Evolutionary conservation across 23 tunicate genomes (phyloP), one percentile per base, ranked within the genome.

Genomic region (Aplidium turbinatum): DNA sequence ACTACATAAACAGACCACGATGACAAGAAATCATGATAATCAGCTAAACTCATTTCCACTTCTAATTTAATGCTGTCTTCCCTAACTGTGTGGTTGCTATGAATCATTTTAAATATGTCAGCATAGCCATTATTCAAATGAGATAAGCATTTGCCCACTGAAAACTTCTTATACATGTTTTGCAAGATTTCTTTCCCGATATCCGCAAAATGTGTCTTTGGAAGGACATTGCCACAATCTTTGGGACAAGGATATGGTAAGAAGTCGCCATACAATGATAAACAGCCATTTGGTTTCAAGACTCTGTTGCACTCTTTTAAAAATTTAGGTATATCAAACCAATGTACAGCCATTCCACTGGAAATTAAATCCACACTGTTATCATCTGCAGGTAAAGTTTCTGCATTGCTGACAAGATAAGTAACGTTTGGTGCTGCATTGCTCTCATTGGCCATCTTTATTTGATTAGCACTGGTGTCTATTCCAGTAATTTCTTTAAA

Each of bases 1-100:
- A 35, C 70, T 42, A 69, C 77, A 39, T 80, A 80, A 5, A 68
- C 63, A 7, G 85, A 80, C 85, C 85, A 80, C 2, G 85, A 69
- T 2, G 85, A 69, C 18, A 80, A 56, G 30, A 5, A 80, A 39
- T 35, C 3, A 16, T 30, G 28, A 2, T 69, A 38, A 18, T 57
- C 69, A 56, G 55, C 18, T 27, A 80, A 19, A 21, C 28, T 80
- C 69, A 39, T 35, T 32, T 55, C 35, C 21, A 52, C 47, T 55
- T 53, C 56, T 19, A 53, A 31, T 2, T 19, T 20, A 18, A 80
- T n/a, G 45, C 20, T 28, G 24, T 54, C 63, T 58, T 70, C 77
- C 3, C 78, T 26, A 0, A 3, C 35, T 5, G 57, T 80, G 7
- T 68, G 56, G 16, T 35, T 55, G 24, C 39, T 18, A 16, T 34